These are phyloP conservation scores for Abramis brama DNA, from an alignment of 2,113 vertebrate species.

Conservation along the genomic window DNA sequence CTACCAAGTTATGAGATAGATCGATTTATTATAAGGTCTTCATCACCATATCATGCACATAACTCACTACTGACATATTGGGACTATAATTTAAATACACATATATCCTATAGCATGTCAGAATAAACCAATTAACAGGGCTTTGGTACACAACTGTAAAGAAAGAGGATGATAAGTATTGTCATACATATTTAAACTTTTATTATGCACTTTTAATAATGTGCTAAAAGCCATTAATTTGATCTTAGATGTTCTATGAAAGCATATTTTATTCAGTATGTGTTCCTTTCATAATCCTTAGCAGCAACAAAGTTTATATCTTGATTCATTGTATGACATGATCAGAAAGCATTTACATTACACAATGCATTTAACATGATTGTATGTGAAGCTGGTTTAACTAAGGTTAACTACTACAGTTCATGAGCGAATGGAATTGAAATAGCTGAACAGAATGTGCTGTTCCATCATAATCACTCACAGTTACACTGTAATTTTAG, in stretches of 20 bases:
- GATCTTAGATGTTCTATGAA: conserved; percentile 1
- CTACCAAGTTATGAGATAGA: not conserved
- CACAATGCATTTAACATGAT: not conserved
- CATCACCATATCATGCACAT: not conserved
- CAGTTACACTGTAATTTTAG: conserved; percentile 35
- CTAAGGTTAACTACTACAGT: not conserved
- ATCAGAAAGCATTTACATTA: not conserved
- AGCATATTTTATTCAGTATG: not conserved
- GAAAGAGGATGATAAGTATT: conserved; percentile 4
- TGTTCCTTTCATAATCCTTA: not conserved
- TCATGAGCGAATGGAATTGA: conserved; percentile 4
- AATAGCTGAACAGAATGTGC: conserved; percentile 9
- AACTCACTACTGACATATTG: not conserved
- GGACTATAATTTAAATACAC: not conserved
- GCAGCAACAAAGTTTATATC: conserved; percentile 4
- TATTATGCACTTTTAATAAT: conserved; percentile 8
- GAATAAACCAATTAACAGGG: not conserved
- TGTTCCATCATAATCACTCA: conserved; percentile 25
- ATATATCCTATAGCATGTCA: not conserved
- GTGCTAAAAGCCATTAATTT: conserved; percentile 9
- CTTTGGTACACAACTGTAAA: conserved; percentile 18
- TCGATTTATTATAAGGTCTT: not conserved
- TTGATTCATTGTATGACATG: not conserved
- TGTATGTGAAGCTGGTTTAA: not conserved
- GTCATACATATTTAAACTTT: not conserved